Percentiles rank a stretch among this genome's conserved stretches.
Conservation (phyloP, 2,113 vertebrate species). For the Tachycineta bicolor region DNA sequence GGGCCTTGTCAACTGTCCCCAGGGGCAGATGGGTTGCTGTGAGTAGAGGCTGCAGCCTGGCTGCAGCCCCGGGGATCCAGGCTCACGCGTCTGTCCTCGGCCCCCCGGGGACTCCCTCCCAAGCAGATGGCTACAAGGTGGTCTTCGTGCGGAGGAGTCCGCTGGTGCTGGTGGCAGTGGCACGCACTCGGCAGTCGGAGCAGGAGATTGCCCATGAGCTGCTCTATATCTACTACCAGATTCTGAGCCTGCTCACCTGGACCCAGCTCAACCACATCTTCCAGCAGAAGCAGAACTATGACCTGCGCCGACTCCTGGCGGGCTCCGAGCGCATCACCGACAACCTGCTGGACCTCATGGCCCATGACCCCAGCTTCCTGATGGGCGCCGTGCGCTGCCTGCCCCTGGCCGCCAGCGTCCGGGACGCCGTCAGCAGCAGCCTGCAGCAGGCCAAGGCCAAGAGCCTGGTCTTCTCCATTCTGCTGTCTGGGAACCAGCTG, state of each 20-base stretch:
- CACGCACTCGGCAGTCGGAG: conserved; percentile 87
- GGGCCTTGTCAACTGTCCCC: not conserved
- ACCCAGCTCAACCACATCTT: conserved; percentile 96
- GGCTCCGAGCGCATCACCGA: conserved; percentile 96
- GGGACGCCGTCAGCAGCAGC: conserved; percentile 85
- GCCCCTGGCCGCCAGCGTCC: conserved; percentile 80
- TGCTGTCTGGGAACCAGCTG: conserved; percentile 89
- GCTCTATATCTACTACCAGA: conserved; percentile 97
- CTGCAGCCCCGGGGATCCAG: not conserved
- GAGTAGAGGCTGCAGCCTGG: not conserved
- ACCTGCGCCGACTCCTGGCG: conserved; percentile 90
- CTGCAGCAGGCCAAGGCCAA: conserved; percentile 91
- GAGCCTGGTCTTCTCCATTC: conserved; percentile 93
- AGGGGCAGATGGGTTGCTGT: not conserved
- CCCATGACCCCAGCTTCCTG: conserved; percentile 90
- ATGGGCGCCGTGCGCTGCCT: conserved; percentile 92
- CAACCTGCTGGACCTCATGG: conserved; percentile 90
- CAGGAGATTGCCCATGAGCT: conserved; percentile 92
- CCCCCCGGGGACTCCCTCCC: not conserved
- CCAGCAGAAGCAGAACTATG: conserved; percentile 95
- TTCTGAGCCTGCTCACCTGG: conserved; percentile 93
- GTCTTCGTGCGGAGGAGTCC: conserved; percentile 94
- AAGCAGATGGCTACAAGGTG: conserved; percentile 92
- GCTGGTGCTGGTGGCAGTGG: conserved; percentile 92
- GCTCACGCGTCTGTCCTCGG: not conserved